Percentiles rank a stretch among this genome's conserved stretches.
phyloP scores from a whole-genome alignment of 2,797 vertebrate species.

The Myotis myotis region DNA sequence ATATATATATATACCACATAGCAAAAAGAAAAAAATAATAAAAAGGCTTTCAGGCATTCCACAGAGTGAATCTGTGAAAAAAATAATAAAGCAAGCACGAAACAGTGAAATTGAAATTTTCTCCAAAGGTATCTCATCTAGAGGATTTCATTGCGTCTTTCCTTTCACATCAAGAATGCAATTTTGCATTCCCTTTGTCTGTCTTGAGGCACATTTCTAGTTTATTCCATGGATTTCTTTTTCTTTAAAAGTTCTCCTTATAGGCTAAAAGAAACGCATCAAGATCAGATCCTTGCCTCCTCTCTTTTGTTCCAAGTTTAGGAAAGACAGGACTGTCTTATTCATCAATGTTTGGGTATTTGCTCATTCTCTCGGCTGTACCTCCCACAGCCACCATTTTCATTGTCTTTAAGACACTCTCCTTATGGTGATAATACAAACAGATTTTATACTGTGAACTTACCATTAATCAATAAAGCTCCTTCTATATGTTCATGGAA shows the following conservation, averaged over 20 bases:
- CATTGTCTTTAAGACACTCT: background rate
- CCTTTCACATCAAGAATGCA: conserved; percentile 85
- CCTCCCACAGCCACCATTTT: background rate
- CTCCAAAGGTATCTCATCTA: conserved; percentile 83
- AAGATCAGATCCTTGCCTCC: conserved; percentile 61
- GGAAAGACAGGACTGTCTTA: conserved; percentile 35
- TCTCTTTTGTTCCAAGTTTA: conserved; percentile 69
- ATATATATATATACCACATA: conserved; percentile 78
- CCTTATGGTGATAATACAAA: background rate
- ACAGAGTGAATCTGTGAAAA: conserved; percentile 72
- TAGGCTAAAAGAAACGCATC: conserved; percentile 55
- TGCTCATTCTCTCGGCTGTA: conserved; percentile 15
- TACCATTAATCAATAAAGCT: conserved; percentile 7
- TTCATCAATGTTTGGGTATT: background rate
- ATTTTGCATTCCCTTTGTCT: conserved; percentile 87
- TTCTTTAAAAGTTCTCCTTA: conserved; percentile 65
- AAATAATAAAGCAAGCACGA: conserved; percentile 79
- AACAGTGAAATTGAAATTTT: conserved; percentile 84
- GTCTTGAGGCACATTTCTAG: conserved; percentile 74
- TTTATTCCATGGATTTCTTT: conserved; percentile 75
- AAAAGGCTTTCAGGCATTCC: conserved; percentile 83
- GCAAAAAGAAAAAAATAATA: conserved; percentile 84
- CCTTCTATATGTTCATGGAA: background rate
- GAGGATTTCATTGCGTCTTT: conserved; percentile 82
- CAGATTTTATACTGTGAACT: background rate